Evolutionary conservation across 2,888 invertebrate genomes (phyloP), one percentile per base, ranked within the genome.

Genomic region (Heliconius hortense): DNA sequence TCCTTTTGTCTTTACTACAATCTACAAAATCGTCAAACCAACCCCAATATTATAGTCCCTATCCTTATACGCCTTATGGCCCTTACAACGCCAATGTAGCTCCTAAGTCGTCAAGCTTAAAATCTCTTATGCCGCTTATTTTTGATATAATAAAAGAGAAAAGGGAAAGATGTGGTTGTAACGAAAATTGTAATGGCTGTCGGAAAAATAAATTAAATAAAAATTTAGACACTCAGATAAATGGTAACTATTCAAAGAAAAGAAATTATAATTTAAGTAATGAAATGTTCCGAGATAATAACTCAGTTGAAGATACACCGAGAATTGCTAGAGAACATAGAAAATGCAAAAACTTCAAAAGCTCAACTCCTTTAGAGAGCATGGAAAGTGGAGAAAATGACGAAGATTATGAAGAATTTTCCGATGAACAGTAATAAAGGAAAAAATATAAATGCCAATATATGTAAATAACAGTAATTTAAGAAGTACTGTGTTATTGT

Each of bases 91-190:
- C 39, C 26, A 73, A 76, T 76, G 82, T 73, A 79, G 82, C 75
- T 68, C 80, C 88, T 24, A 84, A 88, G 82, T 83, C 87, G 2
- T 85, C 87, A 1, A 88, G 79, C 79, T 83, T 91, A 39, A 91
- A 91, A 81, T 75, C 86, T 28, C 79, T 93, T 35, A 82, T 93
- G 3, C 92, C 93, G 1, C 81, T 93, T n/a, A 84, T 93, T 79
- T 80, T 92, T 18, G 88, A 88, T 77, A 80, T 93, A 67, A 71
- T 93, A 35, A 89, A 87, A 78, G 93, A 93, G 48, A 89, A 84
- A 76, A 86, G 82, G 76, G 77, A 76, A 28, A 68, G 71, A 3
- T 88, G 89, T 76, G 82, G 82, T 0, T 84, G 85, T 68, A 78
- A 78, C 56, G 76, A 78, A 5, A 69, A 66, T 10, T 84, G 83